phyloP scores from a whole-genome alignment of 2,113 vertebrate genomes.

The Cynoglossus semilaevis region DNA sequence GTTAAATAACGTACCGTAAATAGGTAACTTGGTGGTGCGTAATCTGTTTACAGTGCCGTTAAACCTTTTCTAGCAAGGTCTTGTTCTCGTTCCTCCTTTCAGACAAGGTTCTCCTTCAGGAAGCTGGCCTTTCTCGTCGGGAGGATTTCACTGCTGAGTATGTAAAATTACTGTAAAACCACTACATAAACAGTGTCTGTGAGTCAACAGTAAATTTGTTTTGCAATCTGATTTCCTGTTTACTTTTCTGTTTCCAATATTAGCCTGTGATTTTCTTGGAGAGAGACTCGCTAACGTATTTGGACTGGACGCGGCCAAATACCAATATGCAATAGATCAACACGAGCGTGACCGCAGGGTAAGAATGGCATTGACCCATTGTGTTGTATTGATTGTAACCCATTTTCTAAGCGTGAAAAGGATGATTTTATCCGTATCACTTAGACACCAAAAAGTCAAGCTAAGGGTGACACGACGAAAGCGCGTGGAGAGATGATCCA shows the following conservation, averaged over 20 bases:
- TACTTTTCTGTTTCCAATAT: conserved; percentile 10
- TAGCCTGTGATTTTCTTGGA: conserved; percentile 79
- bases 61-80: not conserved
- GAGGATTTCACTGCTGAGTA: conserved; percentile 70
- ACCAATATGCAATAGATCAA: conserved; percentile 75
- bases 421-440: not conserved
- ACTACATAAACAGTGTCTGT: not conserved
- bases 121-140: conserved; percentile 58
- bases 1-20: no score
- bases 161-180: conserved; percentile 1
- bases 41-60: not conserved
- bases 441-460: conserved; percentile 34
- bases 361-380: no score
- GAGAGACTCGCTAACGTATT: conserved; percentile 67
- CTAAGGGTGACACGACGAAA: conserved; percentile 1
- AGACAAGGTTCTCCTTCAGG: conserved; percentile 62
- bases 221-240: not conserved
- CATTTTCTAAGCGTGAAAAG: no score
- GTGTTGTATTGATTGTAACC: not conserved
- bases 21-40: no score
- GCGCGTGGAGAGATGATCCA: conserved; percentile 39
- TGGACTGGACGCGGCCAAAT: conserved; percentile 75
- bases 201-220: not conserved
- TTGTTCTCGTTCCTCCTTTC: not conserved
- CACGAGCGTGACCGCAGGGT: conserved; percentile 52